These are phyloP conservation scores for Astreopora myriophthalma DNA, from an alignment of 64 coral and sea anemone species.

Conservation along the genomic window DNA sequence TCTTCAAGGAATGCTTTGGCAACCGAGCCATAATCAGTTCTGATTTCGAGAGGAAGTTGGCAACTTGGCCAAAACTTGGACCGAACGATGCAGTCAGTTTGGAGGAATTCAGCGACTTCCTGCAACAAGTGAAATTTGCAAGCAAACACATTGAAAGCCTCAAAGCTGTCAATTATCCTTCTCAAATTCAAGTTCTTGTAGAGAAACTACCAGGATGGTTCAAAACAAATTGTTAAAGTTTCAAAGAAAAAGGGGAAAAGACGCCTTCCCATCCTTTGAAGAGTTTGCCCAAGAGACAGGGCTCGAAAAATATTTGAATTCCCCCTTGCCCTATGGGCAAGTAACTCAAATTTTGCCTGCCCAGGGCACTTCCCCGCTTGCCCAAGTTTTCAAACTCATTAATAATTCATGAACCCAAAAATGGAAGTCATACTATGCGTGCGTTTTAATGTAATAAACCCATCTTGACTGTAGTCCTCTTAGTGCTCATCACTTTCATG, in stretches of 20 bases:
- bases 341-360: too few relatives aligned
- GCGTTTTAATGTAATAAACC: too few relatives aligned
- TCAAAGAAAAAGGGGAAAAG: conserved; percentile 27
- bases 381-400: too few relatives aligned
- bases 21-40: conserved; percentile 42
- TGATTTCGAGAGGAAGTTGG: conserved; percentile 59
- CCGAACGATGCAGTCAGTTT: conserved; percentile 5
- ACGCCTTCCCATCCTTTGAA: conserved; percentile 53
- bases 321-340: too few relatives aligned
- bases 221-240: conserved; percentile 60
- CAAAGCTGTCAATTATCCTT: conserved; percentile 58
- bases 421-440: too few relatives aligned
- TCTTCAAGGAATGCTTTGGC: conserved; percentile 65
- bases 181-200: conserved; percentile 54
- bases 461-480: too few relatives aligned
- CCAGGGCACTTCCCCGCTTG: too few relatives aligned
- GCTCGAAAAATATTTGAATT: too few relatives aligned
- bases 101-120: conserved; percentile 69
- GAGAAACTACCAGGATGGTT: conserved; percentile 73
- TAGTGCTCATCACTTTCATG: too few relatives aligned
- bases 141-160: conserved; percentile 58
- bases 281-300: too few relatives aligned
- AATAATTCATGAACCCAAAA: too few relatives aligned
- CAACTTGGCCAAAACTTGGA: conserved; percentile 41
- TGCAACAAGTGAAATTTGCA: conserved; percentile 55